phyloP scores from a whole-genome alignment of 2,888 invertebrate genomes.

The Aelia acuminata region DNA sequence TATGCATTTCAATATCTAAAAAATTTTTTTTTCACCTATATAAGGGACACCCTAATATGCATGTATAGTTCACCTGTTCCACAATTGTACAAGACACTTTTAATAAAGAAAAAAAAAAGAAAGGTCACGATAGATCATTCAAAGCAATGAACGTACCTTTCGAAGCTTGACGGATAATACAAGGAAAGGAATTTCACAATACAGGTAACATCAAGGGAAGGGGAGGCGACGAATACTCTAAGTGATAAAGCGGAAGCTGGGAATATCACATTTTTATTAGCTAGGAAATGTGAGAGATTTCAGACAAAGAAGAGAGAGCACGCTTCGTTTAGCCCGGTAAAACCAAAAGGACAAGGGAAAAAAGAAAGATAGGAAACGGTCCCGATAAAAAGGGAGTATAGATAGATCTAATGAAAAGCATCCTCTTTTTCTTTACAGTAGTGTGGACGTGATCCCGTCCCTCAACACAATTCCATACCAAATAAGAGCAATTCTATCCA shows the following conservation, averaged over 20 bases:
- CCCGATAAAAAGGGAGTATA: slow-evolving; percentile 23
- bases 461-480: slow-evolving; percentile 3
- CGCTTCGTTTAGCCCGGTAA: slow-evolving; percentile 16
- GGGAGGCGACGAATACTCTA: background rate
- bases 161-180: background rate
- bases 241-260: background rate
- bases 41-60: too few species aligned
- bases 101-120: background rate
- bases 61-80: too few species aligned
- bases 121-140: background rate
- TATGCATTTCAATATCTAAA: too few species aligned
- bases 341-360: background rate
- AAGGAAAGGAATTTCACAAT: background rate
- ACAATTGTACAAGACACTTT: too few species aligned
- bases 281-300: background rate
- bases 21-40: too few species aligned
- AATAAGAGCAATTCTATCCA: background rate
- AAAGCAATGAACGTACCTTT: background rate
- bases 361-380: slow-evolving; percentile 10
- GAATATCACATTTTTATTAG: slow-evolving; percentile 4
- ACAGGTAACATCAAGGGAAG: background rate
- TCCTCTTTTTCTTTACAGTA: slow-evolving; percentile 2
- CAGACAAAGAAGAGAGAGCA: background rate
- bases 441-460: background rate
- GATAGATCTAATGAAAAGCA: slow-evolving; percentile 22